Percentiles rank a stretch among this genome's conserved stretches.
Evolutionary conservation across 2,797 vertebrate species (phyloP).

Genomic region (Myotis findleyi): DNA sequence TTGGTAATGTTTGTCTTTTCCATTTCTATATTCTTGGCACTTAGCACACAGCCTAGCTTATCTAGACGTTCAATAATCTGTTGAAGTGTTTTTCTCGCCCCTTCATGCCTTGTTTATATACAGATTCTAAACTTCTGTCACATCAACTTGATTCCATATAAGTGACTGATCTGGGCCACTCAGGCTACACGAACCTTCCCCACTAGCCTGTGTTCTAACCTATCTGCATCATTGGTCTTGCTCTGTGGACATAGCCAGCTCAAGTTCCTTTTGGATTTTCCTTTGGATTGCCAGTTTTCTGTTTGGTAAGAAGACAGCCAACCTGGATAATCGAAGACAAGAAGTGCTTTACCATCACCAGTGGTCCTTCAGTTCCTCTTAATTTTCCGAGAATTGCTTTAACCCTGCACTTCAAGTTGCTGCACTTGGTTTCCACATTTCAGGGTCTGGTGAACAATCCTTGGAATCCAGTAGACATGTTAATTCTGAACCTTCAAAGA

Average conservation of each 20-base stretch:
- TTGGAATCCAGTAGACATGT: conserved; percentile 68
- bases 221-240: conserved; percentile 26
- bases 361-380: neutral
- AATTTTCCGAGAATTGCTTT: conserved; percentile 62
- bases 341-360: neutral
- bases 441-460: conserved; percentile 51
- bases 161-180: neutral
- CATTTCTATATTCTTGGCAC: neutral
- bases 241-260: neutral
- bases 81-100: neutral
- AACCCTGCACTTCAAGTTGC: conserved; percentile 37
- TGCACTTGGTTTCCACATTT: conserved; percentile 57
- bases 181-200: neutral
- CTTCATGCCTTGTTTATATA: neutral
- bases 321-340: neutral
- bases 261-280: conserved; percentile 54
- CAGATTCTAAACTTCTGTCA: neutral
- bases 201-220: neutral
- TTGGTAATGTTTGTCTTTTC: conserved; percentile 10
- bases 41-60: neutral
- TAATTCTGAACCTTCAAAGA: conserved; percentile 77
- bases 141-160: neutral
- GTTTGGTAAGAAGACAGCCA: conserved; percentile 34
- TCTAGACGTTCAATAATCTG: neutral
- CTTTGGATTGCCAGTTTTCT: conserved; percentile 26